These are phyloP conservation scores for Propithecus perrieri DNA, from an alignment of 2,797 vertebrate species.

Conservation along the genomic window DNA sequence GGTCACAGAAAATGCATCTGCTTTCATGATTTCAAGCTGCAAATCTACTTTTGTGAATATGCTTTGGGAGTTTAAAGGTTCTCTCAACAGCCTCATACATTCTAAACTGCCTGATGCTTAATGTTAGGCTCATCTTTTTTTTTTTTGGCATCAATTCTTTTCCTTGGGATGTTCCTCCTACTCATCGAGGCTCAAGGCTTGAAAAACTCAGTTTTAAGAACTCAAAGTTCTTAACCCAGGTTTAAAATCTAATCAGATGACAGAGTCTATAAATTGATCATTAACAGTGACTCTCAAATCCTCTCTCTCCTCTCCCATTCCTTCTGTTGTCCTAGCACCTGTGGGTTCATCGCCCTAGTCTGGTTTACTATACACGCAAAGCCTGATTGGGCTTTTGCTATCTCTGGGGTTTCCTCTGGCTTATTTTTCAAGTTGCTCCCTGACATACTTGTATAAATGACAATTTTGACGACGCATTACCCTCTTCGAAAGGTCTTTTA, in stretches of 20 bases:
- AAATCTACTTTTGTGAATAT: not conserved
- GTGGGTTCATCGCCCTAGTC: not conserved
- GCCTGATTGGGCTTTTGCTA: not conserved
- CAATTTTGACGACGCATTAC: not conserved
- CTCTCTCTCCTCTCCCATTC: not conserved
- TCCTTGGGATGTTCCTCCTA: not conserved
- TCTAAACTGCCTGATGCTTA: not conserved
- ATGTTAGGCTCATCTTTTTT: not conserved
- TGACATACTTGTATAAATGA: not conserved
- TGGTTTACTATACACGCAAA: not conserved
- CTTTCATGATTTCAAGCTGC: not conserved
- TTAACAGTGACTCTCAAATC: not conserved
- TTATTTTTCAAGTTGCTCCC: not conserved
- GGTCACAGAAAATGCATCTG: slow-evolving; percentile 40
- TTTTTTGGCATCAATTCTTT: not conserved
- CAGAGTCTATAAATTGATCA: not conserved
- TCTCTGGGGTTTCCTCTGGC: not conserved
- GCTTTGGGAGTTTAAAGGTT: not conserved
- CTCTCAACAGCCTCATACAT: not conserved
- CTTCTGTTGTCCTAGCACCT: not conserved
- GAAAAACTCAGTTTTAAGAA: not conserved
- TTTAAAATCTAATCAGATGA: not conserved
- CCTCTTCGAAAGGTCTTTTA: not conserved
- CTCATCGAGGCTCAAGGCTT: not conserved
- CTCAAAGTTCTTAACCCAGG: not conserved